Evolutionary conservation across 2,113 vertebrate species (phyloP).

Genomic region (Aegotheles bennettii): DNA sequence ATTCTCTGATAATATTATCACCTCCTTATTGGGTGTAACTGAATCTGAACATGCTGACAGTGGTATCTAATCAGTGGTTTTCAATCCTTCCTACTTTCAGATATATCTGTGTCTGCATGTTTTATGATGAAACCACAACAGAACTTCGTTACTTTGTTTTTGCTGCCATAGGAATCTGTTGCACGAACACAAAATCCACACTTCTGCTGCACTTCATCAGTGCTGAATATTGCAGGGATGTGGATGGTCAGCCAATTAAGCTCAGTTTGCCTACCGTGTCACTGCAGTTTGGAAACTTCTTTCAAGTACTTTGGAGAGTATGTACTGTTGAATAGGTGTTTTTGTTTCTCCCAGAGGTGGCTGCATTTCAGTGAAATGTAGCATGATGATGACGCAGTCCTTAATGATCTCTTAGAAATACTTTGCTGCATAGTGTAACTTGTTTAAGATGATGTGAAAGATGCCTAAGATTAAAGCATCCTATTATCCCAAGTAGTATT

Average conservation of each 20-base stretch:
- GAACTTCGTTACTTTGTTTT: neutral
- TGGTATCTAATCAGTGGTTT: neutral
- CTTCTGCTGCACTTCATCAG: neutral
- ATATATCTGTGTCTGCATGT: neutral
- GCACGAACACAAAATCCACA: neutral
- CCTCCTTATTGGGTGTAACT: neutral
- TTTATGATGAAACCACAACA: neutral
- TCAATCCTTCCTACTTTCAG: neutral
- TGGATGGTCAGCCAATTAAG: neutral
- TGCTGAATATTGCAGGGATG: neutral
- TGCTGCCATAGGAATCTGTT: neutral
- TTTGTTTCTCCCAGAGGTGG: neutral
- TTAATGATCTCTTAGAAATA: neutral
- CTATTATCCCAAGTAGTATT: neutral
- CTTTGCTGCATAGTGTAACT: neutral
- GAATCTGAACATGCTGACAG: neutral
- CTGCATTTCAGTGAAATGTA: neutral
- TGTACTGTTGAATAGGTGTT: neutral
- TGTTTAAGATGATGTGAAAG: neutral
- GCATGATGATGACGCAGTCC: neutral
- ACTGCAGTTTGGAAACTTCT: neutral
- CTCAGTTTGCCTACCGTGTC: neutral
- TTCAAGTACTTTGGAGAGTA: neutral
- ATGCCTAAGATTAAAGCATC: neutral
- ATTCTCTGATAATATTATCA: too few species aligned